Conservation (phyloP, 1,140 invertebrate species). For the Drosophila pandora region DNA sequence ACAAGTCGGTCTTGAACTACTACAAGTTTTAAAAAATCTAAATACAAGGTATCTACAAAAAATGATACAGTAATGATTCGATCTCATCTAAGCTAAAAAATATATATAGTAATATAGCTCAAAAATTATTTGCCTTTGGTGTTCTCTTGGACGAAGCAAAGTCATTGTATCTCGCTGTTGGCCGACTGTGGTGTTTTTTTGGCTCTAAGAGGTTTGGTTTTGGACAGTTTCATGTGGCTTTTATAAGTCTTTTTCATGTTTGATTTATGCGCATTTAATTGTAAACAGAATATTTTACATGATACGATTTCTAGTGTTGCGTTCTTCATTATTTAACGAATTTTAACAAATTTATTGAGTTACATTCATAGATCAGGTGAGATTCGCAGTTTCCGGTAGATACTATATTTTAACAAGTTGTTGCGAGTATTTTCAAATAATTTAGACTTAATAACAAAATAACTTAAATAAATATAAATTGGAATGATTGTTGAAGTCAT, state of each 20-base stretch:
- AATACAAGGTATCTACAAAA: conserved; percentile 11
- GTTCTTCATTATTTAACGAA: conserved; percentile 59
- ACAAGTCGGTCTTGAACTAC: not conserved
- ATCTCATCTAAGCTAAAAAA: conserved; percentile 1
- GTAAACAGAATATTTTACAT: conserved; percentile 56
- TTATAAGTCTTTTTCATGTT: conserved; percentile 16
- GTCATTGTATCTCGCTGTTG: conserved; percentile 15
- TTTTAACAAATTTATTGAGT: conserved; percentile 43
- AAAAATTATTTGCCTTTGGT: conserved; percentile 46
- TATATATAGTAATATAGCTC: conserved; percentile 22
- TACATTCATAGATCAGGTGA: conserved; percentile 19
- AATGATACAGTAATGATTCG: not conserved
- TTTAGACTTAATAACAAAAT: conserved; percentile 6
- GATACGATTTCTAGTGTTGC: conserved; percentile 63
- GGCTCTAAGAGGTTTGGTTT: conserved; percentile 25
- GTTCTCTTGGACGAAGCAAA: conserved; percentile 37
- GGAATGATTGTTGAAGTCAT: conserved; percentile 10
- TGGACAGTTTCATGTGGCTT: conserved; percentile 22
- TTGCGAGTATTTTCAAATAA: conserved; percentile 21
- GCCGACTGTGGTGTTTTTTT: conserved; percentile 24
- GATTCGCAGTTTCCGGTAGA: conserved; percentile 27
- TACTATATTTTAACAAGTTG: conserved; percentile 31
- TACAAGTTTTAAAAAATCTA: conserved; percentile 1
- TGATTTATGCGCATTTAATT: conserved; percentile 19
- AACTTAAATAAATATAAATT: conserved; percentile 6